phyloP scores from a whole-genome alignment of 53 echinoderm and acorn worm genomes.

The Luidia sarsii region DNA sequence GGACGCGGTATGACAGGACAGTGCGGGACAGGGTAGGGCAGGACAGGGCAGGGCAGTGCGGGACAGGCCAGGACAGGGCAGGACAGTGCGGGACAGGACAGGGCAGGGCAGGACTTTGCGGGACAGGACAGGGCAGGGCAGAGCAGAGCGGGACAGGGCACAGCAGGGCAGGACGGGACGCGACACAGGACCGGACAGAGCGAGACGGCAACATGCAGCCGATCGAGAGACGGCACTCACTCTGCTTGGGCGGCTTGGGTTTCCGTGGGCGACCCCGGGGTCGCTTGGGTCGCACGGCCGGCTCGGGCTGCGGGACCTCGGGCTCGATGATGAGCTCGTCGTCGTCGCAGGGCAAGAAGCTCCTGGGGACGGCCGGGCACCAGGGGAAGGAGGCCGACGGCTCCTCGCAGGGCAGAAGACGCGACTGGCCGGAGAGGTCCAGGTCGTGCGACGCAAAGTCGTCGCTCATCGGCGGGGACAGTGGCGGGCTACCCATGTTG shows the following conservation, averaged over 20 bases:
- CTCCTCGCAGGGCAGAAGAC: slow-evolving; percentile 19
- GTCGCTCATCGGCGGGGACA: slow-evolving; percentile 52
- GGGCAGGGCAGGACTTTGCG: too few species aligned
- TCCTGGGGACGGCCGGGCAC: neutral
- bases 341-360: neutral
- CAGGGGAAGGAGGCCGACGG: slow-evolving; percentile 22
- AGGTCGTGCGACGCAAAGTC: slow-evolving; percentile 35
- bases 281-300: slow-evolving; percentile 2
- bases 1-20: too few species aligned
- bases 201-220: too few species aligned
- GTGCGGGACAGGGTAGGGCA: too few species aligned
- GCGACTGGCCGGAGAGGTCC: slow-evolving; percentile 1
- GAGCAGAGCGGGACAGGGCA: too few species aligned
- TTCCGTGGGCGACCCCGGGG: slow-evolving; percentile 21
- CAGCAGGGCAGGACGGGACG: too few species aligned
- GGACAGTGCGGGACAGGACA: too few species aligned
- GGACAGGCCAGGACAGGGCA: too few species aligned
- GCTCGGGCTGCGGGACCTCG: neutral
- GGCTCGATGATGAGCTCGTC: slow-evolving; percentile 38
- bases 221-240: slow-evolving; percentile 11
- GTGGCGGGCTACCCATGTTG: slow-evolving; percentile 49
- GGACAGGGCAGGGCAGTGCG: too few species aligned
- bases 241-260: slow-evolving; percentile 38
- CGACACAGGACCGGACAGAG: too few species aligned
- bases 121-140: too few species aligned